Percentiles rank a stretch among this genome's conserved stretches.
Evolutionary conservation across 2,113 vertebrate species (phyloP).

Genomic region (Polypterus senegalus): DNA sequence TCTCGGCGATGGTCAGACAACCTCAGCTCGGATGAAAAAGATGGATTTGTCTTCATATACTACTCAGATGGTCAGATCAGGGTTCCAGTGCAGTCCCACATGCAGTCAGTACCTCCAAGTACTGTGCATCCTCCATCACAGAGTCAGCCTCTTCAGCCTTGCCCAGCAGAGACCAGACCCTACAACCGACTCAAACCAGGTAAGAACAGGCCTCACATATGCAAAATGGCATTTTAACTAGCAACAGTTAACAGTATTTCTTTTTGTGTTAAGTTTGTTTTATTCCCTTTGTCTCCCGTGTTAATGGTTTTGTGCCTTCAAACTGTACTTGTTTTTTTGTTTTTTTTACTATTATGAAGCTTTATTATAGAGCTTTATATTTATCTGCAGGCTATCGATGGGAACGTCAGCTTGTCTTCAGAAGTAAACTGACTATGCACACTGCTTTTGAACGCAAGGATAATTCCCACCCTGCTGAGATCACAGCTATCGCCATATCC

Average conservation of each 20-base stretch:
- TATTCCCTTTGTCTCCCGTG: no score
- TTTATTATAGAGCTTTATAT: neutral
- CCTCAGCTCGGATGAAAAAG: constrained; percentile 92
- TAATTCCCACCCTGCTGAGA: constrained; percentile 89
- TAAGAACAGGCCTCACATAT: constrained; percentile 23
- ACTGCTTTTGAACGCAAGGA: constrained; percentile 94
- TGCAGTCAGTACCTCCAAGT: constrained; percentile 15
- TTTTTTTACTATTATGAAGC: no score
- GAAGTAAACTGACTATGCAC: constrained; percentile 97
- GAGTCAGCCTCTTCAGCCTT: constrained; percentile 31
- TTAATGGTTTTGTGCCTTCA: no score
- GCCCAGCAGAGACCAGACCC: constrained; percentile 37
- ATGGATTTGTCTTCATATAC: constrained; percentile 93
- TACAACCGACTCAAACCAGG: constrained; percentile 61
- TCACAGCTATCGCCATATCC: constrained; percentile 81
- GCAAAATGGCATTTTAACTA: no score
- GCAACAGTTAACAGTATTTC: no score
- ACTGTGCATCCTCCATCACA: constrained; percentile 26
- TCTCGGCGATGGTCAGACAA: constrained; percentile 90
- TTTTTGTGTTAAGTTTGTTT: no score
- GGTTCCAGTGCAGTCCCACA: constrained; percentile 40
- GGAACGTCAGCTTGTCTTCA: constrained; percentile 94
- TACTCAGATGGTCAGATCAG: constrained; percentile 81
- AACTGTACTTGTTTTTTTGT: no score
- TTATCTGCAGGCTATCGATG: constrained; percentile 72